phyloP scores from a whole-genome alignment of 53 echinoderm and acorn worm species.

The Patiria pectinifera region DNA sequence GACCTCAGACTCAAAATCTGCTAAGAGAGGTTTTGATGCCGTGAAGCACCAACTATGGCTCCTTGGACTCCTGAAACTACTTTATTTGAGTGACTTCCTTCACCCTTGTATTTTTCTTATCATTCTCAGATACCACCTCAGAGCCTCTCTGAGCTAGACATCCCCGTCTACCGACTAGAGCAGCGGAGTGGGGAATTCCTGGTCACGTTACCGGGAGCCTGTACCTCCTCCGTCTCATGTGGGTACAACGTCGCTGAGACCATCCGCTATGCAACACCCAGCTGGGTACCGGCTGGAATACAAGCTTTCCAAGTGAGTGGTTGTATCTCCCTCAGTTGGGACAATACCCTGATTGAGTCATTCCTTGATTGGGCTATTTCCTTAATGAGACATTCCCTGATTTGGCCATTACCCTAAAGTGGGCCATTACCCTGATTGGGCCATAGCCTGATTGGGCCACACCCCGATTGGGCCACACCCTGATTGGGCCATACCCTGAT shows the following conservation, averaged over 20 bases:
- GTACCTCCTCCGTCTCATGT: conserved; percentile 70
- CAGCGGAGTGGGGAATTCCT: conserved; percentile 72
- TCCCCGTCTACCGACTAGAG: conserved; percentile 72
- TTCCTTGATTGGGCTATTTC: neutral
- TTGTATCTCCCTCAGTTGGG: neutral
- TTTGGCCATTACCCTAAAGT: too few species aligned
- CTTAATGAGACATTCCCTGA: neutral
- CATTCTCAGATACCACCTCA: conserved; percentile 72
- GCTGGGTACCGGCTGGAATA: conserved; percentile 75
- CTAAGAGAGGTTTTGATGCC: too few species aligned
- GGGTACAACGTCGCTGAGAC: conserved; percentile 84
- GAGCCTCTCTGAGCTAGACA: conserved; percentile 60
- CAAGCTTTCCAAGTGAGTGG: conserved; percentile 78
- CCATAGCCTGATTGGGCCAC: neutral
- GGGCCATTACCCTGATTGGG: neutral
- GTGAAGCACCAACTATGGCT: too few species aligned
- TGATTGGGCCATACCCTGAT: too few species aligned
- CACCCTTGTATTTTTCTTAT: neutral
- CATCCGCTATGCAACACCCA: conserved; percentile 76
- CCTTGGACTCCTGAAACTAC: neutral
- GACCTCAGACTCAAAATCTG: neutral
- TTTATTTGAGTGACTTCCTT: too few species aligned
- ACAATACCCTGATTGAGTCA: neutral
- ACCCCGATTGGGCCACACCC: neutral
- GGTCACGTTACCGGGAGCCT: conserved; percentile 76